Conservation (phyloP, 2,113 vertebrate species). For the Limnothrissa miodon region DNA sequence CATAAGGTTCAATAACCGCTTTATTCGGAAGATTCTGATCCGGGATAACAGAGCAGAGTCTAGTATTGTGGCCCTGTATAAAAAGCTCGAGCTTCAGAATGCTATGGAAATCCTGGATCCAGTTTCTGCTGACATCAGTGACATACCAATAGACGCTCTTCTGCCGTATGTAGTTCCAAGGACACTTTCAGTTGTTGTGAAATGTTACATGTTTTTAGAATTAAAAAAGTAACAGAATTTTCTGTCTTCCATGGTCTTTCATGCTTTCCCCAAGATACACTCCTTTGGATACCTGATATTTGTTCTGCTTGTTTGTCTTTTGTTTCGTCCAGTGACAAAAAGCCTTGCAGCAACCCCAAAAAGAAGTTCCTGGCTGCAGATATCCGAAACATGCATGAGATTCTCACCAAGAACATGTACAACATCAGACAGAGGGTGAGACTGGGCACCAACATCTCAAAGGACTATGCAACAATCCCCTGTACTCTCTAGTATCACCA, state of each 20-base stretch:
- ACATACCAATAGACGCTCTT: conserved; percentile 63
- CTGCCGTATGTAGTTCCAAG: conserved; percentile 69
- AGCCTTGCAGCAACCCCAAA: conserved; percentile 70
- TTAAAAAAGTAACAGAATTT: background rate
- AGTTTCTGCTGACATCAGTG: conserved; percentile 69
- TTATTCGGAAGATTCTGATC: conserved; percentile 87
- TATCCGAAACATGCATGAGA: conserved; percentile 86
- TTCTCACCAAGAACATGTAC: conserved; percentile 96
- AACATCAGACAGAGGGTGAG: conserved; percentile 91
- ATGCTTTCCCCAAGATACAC: background rate
- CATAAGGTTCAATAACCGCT: conserved; percentile 88
- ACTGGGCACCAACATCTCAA: background rate
- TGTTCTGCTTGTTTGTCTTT: background rate
- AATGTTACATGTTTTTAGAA: background rate
- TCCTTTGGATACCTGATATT: background rate
- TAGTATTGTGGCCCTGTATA: conserved; percentile 89
- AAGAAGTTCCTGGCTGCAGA: conserved; percentile 77
- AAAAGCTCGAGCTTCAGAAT: conserved; percentile 92
- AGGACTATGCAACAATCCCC: background rate
- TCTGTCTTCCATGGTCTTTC: background rate
- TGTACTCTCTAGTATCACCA: too few relatives aligned
- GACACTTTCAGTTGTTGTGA: background rate
- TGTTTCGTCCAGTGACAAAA: conserved; percentile 45
- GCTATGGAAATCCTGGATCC: conserved; percentile 88
- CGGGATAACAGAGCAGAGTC: conserved; percentile 82